These are phyloP conservation scores for Biston betularia DNA, from an alignment of 2,888 invertebrate genomes.

Conservation along the genomic window DNA sequence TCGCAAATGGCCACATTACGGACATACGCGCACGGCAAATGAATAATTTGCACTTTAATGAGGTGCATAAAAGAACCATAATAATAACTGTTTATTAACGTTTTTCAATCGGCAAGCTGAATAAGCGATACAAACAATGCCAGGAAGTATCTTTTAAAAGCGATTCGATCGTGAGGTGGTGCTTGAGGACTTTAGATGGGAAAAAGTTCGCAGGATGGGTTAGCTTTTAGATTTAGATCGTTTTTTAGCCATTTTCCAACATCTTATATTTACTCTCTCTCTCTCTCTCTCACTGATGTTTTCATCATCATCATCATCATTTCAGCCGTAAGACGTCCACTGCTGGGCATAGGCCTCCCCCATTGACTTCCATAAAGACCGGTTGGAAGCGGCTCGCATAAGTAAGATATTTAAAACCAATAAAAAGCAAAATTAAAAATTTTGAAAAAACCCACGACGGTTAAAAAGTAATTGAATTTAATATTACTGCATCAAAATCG, in stretches of 20 bases:
- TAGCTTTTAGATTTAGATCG: not conserved
- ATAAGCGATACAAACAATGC: slow-evolving; percentile 61
- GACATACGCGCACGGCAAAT: slow-evolving; percentile 35
- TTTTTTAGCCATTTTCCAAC: not conserved
- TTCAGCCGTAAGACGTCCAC: too few relatives aligned
- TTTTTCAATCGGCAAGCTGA: slow-evolving; percentile 57
- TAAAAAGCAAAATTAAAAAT: too few relatives aligned
- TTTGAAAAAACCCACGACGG: too few relatives aligned
- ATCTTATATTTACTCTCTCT: not conserved
- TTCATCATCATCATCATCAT: too few relatives aligned
- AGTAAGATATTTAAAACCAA: too few relatives aligned
- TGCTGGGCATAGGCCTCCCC: too few relatives aligned
- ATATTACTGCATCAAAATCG: too few relatives aligned
- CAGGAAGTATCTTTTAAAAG: slow-evolving; percentile 56
- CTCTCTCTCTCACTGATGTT: not conserved
- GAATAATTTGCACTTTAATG: slow-evolving; percentile 44
- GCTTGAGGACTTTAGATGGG: not conserved
- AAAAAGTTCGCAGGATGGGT: not conserved
- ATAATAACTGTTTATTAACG: slow-evolving; percentile 51
- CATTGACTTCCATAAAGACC: too few relatives aligned
- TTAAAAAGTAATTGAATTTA: too few relatives aligned
- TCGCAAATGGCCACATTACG: slow-evolving; percentile 22
- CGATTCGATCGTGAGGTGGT: slow-evolving; percentile 18
- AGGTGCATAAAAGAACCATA: slow-evolving; percentile 45
- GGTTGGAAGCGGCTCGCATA: too few relatives aligned